Conservation (phyloP, 92 coral and sea anemone species). For the Hydrozoanthus gracilis region DNA sequence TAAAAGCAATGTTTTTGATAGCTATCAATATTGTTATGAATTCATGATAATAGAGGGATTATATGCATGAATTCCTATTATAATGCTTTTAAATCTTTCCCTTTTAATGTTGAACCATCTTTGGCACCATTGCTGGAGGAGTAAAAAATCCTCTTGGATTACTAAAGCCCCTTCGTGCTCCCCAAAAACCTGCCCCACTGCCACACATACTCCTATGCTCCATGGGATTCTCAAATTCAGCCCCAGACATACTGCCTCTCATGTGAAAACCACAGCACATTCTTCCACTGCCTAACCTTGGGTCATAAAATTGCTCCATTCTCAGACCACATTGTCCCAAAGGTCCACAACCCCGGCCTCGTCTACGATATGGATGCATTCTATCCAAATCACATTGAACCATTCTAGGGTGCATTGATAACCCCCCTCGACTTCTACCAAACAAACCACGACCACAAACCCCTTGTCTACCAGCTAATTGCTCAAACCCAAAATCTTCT, state of each 20-base stretch:
- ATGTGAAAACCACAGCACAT: not conserved
- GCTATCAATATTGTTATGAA: not conserved
- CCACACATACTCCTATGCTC: not conserved
- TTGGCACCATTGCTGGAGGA: not conserved
- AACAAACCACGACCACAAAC: slow-evolving; percentile 12
- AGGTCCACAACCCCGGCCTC: not conserved
- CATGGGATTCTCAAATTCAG: not conserved
- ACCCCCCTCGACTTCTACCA: slow-evolving; percentile 21
- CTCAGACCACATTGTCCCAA: not conserved
- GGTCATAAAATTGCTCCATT: not conserved
- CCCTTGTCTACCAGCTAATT: not conserved
- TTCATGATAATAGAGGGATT: not conserved
- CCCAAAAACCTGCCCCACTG: slow-evolving; percentile 11
- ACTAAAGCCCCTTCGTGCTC: not conserved
- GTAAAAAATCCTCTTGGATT: slow-evolving; percentile 10
- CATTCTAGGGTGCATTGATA: not conserved
- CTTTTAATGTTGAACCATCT: not conserved
- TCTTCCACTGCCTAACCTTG: slow-evolving; percentile 4
- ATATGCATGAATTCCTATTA: not conserved
- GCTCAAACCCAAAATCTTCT: slow-evolving; percentile 4
- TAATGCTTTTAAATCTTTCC: not conserved
- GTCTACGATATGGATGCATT: slow-evolving; percentile 2
- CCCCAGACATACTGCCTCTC: not conserved
- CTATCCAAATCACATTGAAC: not conserved
- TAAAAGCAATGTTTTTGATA: not conserved